Base-by-base conservation (phyloP, 2,888 invertebrate species). In the Cerastis rubricosa region DNA sequence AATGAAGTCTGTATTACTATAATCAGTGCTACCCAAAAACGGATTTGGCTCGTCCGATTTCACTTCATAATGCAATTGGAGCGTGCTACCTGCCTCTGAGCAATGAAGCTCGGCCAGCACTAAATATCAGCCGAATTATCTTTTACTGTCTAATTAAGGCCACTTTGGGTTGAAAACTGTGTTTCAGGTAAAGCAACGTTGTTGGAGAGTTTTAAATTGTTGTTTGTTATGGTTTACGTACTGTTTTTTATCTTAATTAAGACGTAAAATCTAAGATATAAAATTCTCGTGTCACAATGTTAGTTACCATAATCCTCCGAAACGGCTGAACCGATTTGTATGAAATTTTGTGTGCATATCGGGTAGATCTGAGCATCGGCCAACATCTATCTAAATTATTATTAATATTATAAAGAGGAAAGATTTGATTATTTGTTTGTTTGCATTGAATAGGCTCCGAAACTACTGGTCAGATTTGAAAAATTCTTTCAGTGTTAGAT, bases 51-150 rank as follows among this genome's bases (percentile, higher is more conserved):
- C 87, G 89, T 88, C 89, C 90, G 89, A 91, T 92, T 93, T 93
- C 93, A 82, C 83, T 74, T 92, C 92, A 91, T 94, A 94, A 94
- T 94, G 93, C 93, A 95, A 95, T 94, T 94, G 93, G 94, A 94
- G 92, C 94, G 91, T 92, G 89, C 90, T 88, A 90, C 92, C 93
- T 83, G 78, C 75, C 90, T 88, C 93, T 89, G 89, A 91, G 92
- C 91, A 91, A 91, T 90, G 88, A 87, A 87, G 82, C 87, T 84
- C 84, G 59, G 87, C 87, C 88, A 87, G 87, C 85, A 89, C 89
- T 90, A 90, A 91, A 84, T 90, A 91, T 88, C 87, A 89, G 86
- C 87, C 88, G 87, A 90, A 87, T 89, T 89, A 86, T 87, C 87
- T 85, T 84, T 89, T 84, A 83, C 84, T 75, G 85, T 84, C 87